phyloP scores from a whole-genome alignment of 2,113 vertebrate genomes.

The Amazona vittata region DNA sequence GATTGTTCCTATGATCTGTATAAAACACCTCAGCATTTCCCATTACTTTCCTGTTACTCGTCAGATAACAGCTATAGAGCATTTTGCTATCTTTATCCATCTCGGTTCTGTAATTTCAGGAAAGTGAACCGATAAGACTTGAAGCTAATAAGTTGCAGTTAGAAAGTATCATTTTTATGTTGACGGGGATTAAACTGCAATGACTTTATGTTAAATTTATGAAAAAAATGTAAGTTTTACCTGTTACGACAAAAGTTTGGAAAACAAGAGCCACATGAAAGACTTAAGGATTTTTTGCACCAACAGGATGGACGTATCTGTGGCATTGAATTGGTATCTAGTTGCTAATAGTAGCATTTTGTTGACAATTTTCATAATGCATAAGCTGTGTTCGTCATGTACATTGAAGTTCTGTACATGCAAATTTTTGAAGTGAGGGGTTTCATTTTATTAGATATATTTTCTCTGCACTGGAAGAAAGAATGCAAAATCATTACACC shows the following conservation, averaged over 20 bases:
- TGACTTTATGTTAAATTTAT: not conserved
- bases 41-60: not conserved
- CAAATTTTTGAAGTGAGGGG: not conserved
- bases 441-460: not conserved
- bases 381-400: not conserved
- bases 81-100: not conserved
- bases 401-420: not conserved
- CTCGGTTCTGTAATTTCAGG: not conserved
- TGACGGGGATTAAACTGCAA: constrained; percentile 14
- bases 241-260: not conserved
- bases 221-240: not conserved
- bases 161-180: constrained; percentile 14
- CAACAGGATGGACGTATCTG: not conserved
- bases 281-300: not conserved
- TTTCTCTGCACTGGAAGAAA: not conserved
- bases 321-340: not conserved
- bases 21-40: not conserved
- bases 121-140: not conserved
- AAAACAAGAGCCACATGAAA: not conserved
- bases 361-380: not conserved
- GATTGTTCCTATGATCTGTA: not conserved
- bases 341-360: not conserved
- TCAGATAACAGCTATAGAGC: not conserved
- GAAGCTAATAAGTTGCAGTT: not conserved
- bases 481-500: not conserved